A percentile compares a stretch with the other conserved stretches of the same genome.
Conservation (phyloP, 2,113 vertebrate species). For the Rhinopithecus roxellana region DNA sequence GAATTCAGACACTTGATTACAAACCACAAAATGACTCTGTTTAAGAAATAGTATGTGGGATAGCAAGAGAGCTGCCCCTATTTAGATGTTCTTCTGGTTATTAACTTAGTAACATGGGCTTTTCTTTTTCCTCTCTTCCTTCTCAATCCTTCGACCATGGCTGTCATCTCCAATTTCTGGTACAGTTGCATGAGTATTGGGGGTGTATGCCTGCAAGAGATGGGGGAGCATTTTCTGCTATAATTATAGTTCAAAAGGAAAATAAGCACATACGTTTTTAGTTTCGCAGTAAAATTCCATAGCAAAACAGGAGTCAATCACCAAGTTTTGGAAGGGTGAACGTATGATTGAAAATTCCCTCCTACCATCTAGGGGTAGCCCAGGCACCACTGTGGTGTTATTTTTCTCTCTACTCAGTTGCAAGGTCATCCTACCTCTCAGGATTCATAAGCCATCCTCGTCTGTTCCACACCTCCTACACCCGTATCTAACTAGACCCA, state of each 20-base stretch:
- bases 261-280: slow-evolving; percentile 59
- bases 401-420: neutral
- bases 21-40: slow-evolving; percentile 83
- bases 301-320: slow-evolving; percentile 49
- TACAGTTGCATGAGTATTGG: neutral
- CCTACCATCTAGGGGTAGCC: neutral
- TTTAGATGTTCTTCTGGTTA: slow-evolving; percentile 77
- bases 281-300: slow-evolving; percentile 67
- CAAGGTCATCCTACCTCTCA: neutral
- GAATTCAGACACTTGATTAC: slow-evolving; percentile 82
- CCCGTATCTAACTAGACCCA: neutral
- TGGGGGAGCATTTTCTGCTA: slow-evolving; percentile 39
- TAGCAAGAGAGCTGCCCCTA: slow-evolving; percentile 79
- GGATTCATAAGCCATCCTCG: neutral
- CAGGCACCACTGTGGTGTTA: neutral
- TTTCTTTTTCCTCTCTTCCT: neutral
- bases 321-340: slow-evolving; percentile 17
- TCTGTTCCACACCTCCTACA: neutral
- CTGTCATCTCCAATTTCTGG: slow-evolving; percentile 70
- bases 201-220: neutral
- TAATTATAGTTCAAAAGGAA: slow-evolving; percentile 62
- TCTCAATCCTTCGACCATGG: slow-evolving; percentile 12
- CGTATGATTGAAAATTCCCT: neutral
- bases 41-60: slow-evolving; percentile 78
- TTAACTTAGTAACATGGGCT: slow-evolving; percentile 56